Conservation (phyloP, 2,888 invertebrate species). For the Ormyrus rosae region DNA sequence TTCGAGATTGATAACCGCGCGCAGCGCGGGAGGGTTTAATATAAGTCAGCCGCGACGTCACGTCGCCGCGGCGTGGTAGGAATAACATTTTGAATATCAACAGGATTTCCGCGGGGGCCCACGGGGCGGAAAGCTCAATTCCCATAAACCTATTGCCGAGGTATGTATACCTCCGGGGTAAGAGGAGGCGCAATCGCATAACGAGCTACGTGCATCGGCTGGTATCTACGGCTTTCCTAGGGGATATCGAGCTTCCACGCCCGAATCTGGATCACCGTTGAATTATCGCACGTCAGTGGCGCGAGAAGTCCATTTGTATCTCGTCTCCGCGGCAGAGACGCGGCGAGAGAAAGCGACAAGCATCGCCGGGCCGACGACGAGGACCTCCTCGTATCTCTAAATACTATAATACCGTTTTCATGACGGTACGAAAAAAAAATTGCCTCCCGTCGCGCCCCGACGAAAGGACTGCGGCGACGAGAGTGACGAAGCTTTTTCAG, state of each 20-base stretch:
- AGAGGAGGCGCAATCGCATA: conserved; percentile 12
- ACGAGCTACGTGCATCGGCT: conserved; percentile 31
- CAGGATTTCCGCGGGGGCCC: conserved; percentile 7
- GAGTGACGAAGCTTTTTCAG: too few relatives aligned
- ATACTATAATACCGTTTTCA: too few relatives aligned
- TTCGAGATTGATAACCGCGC: background rate
- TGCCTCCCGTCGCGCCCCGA: too few relatives aligned
- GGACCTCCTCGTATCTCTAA: too few relatives aligned
- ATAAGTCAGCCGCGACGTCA: background rate
- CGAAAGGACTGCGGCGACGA: too few relatives aligned
- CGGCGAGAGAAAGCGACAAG: background rate
- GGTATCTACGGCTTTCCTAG: background rate
- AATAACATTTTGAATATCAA: conserved; percentile 50
- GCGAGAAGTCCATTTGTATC: conserved; percentile 19
- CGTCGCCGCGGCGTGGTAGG: background rate
- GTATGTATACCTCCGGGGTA: background rate
- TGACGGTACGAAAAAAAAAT: too few relatives aligned
- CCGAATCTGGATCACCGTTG: conserved; percentile 36
- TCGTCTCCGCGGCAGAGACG: too few relatives aligned
- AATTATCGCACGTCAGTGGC: conserved; percentile 34
- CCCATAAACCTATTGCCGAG: conserved; percentile 12
- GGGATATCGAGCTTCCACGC: background rate
- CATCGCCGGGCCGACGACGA: background rate
- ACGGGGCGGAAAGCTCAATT: conserved; percentile 11
- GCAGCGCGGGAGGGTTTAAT: background rate